Evolutionary conservation across 2,888 invertebrate species (phyloP), one percentile per base, ranked within the genome.

Genomic region (Gryllus longicercus): DNA sequence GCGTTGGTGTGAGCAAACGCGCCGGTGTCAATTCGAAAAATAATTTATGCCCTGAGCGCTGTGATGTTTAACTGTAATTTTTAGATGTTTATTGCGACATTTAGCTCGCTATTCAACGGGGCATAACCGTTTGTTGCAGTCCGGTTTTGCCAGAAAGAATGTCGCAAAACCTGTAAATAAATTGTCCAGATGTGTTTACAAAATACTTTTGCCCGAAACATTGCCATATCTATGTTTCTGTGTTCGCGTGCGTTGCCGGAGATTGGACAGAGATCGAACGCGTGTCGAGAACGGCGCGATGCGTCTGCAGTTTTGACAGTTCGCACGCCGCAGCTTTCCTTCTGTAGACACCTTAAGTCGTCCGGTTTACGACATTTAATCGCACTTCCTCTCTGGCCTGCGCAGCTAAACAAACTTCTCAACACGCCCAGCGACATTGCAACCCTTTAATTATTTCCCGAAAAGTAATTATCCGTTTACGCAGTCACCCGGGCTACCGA

Each of bases 21-120:
- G 38, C 38, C 63, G 63, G n/a, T 63, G 63, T 63, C 63, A 63
- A 63, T 63, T 63, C 12, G 63, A 63, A 63, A 63, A 63, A 63
- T 63, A 63, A 63, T 63, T 18, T 63, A 63, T 63, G 12, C 14
- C 63, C n/a, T 14, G 63, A n/a, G n/a, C n/a, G 63, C 63, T 18
- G 63, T 63, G 63, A 63, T 63, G 63, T 63, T 63, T 63, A 63
- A 63, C 63, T 63, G 63, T 63, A 63, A 63, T 63, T 63, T 63
- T 63, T 63, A 63, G 63, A 63, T 63, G 63, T 63, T 63, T 63
- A 63, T 63, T 63, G 63, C n/a, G 63, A 18, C 63, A n/a, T 63
- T 63, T 63, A 63, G 63, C 63, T 63, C n/a, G 63, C 63, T 63
- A 63, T 63, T 63, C 63, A 63, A n/a, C 63, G 63, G n/a, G 63